These are phyloP conservation scores for Vipera ursinii DNA, from an alignment of 2,797 vertebrate genomes.

Conservation along the genomic window DNA sequence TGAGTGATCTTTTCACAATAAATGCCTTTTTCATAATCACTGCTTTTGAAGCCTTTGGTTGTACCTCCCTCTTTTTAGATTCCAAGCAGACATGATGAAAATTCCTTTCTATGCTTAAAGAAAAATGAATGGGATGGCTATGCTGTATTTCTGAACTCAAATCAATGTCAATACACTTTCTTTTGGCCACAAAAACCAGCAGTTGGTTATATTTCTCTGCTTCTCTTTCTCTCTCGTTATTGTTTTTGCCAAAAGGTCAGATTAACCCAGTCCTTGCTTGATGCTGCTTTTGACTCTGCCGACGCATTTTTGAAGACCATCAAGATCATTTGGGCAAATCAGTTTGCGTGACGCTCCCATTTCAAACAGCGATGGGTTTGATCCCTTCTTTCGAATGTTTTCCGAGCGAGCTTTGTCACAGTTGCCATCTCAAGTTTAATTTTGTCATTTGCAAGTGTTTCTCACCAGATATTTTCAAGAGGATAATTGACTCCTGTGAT, in stretches of 20 bases:
- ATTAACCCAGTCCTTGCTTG: constrained; percentile 5
- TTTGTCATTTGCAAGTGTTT: constrained; percentile 9
- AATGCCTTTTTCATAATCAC: not conserved
- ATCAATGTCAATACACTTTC: not conserved
- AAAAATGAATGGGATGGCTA: constrained; percentile 23
- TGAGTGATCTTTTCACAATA: not conserved
- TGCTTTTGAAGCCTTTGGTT: not conserved
- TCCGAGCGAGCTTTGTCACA: constrained; percentile 3
- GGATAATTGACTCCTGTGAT: constrained; percentile 9
- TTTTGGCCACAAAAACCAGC: constrained; percentile 27
- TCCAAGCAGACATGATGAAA: not conserved
- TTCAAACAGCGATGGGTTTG: constrained; percentile 10
- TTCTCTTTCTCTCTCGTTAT: constrained; percentile 15
- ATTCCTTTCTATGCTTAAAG: too few relatives aligned
- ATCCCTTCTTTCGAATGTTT: not conserved
- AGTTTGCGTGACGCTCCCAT: not conserved
- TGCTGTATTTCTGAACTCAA: constrained; percentile 26
- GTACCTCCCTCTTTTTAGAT: not conserved
- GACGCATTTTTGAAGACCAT: constrained; percentile 15
- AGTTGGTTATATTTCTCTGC: constrained; percentile 15
- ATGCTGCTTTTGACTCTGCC: not conserved
- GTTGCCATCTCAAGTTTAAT: constrained; percentile 14
- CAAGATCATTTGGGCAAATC: not conserved
- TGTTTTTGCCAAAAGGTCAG: not conserved
- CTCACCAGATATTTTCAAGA: constrained; percentile 5